Base-by-base conservation (phyloP, 2,888 invertebrate genomes). In the Serripes groenlandicus region DNA sequence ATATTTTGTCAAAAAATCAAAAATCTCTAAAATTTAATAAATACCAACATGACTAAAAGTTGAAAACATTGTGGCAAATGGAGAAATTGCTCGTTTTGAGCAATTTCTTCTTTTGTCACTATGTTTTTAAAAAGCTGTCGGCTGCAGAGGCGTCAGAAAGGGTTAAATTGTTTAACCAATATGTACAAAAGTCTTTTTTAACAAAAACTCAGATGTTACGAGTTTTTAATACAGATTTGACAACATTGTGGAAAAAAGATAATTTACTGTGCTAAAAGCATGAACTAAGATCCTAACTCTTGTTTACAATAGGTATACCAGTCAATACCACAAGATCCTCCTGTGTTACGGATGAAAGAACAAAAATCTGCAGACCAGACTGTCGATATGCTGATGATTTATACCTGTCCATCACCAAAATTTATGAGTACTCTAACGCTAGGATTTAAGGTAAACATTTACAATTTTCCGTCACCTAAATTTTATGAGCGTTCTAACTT, bases 371-470 rank as follows among this genome's bases (percentile, higher is more conserved):
- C 42, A 26, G 66, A 64, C 23, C 66, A 66, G 28, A 66, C 42
- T 21, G 87, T 91, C 7, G 76, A 86, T 26, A 89, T 92, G 78
- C 73, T 89, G 26, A 58, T 87, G 70, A 82, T 88, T 18, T 86
- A 84, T 49, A 73, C 92, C 7, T 26, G 91, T 5, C 92, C 92
- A 0, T 88, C 90, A 30, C 69, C 78, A 9, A 88, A 87, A 49
- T 72, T 91, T 28, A 79, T 90, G 71, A 78, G 79, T 11, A 74
- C 85, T 5, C 66, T 92, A 11, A 64, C 81, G 9, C 83, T 89
- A 23, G 91, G 90, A 32, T 28, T 92, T 28, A 90, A 90, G 91
- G 92, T 92, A 74, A 78, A 42, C 11, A 28, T 58, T 58, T 2
- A 49, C 7, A 49, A 49, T 49, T 42, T 42, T 42, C 42, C 42